These are phyloP conservation scores for Piaya cayana DNA, from an alignment of 2,113 vertebrate genomes.

Conservation along the genomic window DNA sequence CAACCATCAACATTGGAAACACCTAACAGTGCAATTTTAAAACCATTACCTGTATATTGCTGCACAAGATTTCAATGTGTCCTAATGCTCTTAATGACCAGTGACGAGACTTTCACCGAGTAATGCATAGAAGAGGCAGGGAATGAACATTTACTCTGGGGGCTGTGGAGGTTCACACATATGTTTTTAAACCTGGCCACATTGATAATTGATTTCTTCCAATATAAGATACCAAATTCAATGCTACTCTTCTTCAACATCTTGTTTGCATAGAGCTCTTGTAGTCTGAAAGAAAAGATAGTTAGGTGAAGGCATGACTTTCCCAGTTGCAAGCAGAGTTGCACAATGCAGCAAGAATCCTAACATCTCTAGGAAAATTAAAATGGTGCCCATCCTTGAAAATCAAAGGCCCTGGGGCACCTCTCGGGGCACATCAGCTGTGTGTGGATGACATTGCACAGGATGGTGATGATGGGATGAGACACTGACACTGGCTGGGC, in stretches of 20 bases:
- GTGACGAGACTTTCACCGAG: neutral
- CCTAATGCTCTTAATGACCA: neutral
- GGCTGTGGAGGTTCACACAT: neutral
- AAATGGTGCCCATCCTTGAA: neutral
- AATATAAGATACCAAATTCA: neutral
- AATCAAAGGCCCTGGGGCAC: neutral
- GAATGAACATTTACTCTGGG: accelerated
- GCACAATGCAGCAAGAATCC: neutral
- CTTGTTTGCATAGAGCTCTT: neutral
- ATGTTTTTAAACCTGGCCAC: neutral
- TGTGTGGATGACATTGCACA: neutral
- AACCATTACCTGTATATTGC: neutral
- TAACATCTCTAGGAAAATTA: neutral
- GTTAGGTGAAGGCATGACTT: neutral
- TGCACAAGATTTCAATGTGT: neutral
- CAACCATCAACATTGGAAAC: neutral
- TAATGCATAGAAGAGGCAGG: accelerated
- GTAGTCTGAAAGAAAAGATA: neutral
- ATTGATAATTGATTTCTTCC: neutral
- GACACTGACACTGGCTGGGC: accelerated
- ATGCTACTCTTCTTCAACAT: neutral
- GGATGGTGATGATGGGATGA: neutral
- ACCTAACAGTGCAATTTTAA: neutral
- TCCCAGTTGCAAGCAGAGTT: neutral
- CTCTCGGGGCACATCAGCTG: neutral